Evolutionary conservation across 30 jellyfish, hydroid and myxozoan genomes (phyloP).

Genomic region (Cassiopea andromeda): DNA sequence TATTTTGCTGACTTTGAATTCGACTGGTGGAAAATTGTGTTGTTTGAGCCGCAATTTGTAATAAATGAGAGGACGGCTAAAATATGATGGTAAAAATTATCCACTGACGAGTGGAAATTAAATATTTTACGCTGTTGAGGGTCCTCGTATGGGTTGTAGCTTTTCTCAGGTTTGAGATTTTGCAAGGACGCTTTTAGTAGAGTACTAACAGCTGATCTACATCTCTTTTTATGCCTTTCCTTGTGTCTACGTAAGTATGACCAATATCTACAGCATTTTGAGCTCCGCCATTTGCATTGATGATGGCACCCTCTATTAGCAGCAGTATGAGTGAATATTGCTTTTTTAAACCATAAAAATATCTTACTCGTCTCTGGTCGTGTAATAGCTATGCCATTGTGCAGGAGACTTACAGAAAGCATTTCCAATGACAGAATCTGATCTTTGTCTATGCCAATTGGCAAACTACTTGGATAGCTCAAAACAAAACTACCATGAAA

Average conservation of each 20-base stretch:
- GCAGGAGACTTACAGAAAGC: conserved; percentile 3
- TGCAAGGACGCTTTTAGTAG: not conserved
- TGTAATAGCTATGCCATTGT: not conserved
- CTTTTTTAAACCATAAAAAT: conserved; percentile 14
- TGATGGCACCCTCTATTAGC: not conserved
- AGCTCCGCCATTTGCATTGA: not conserved
- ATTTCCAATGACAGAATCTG: conserved; percentile 27
- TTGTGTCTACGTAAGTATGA: not conserved
- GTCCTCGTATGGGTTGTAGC: conserved; percentile 17
- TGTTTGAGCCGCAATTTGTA: conserved; percentile 58
- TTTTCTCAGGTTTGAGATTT: not conserved
- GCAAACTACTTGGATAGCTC: conserved; percentile 37
- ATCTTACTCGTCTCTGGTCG: conserved; percentile 32
- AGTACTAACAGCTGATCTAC: not conserved
- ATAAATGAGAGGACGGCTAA: conserved; percentile 31
- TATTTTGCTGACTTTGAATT: not conserved
- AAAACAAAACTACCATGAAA: conserved; percentile 36
- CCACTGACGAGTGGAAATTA: conserved; percentile 32
- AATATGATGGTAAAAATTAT: conserved; percentile 33
- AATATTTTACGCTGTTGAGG: conserved; percentile 44
- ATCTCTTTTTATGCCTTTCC: not conserved
- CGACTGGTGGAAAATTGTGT: conserved; percentile 10
- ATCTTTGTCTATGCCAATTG: conserved; percentile 18
- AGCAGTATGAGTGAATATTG: conserved; percentile 13
- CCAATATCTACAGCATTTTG: not conserved